Percentiles rank a stretch among this genome's conserved stretches.
Conservation (phyloP, 2,888 invertebrate genomes). For the Cotesia congregata region DNA sequence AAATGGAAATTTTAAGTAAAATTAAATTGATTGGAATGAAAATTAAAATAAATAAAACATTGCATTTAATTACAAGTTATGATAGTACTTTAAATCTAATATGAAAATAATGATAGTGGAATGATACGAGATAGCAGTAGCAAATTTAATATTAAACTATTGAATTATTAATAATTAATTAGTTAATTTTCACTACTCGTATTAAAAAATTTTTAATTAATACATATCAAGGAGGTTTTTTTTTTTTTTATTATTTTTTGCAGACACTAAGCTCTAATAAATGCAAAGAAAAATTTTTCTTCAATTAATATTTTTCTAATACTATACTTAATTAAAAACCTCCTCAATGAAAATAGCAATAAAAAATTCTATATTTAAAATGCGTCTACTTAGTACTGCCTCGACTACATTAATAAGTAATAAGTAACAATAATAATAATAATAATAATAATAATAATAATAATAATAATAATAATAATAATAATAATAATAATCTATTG, state of each 20-base stretch:
- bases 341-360: neutral
- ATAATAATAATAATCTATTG: neutral
- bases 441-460: neutral
- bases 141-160: neutral
- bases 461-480: neutral
- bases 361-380: constrained; percentile 2
- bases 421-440: too few relatives aligned
- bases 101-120: neutral
- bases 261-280: neutral
- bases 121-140: neutral
- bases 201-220: neutral
- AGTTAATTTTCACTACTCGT: neutral
- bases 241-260: neutral
- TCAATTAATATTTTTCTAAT: too few relatives aligned
- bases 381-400: constrained; percentile 11
- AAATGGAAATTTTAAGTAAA: neutral
- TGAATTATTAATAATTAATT: neutral
- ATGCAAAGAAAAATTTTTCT: neutral
- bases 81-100: neutral
- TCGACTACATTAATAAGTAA: neutral
- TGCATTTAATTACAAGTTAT: neutral
- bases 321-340: neutral
- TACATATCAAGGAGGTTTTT: neutral
- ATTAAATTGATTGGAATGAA: neutral
- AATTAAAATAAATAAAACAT: neutral